phyloP scores from a whole-genome alignment of 1,140 invertebrate genomes.

The Dreissena rostriformis region DNA sequence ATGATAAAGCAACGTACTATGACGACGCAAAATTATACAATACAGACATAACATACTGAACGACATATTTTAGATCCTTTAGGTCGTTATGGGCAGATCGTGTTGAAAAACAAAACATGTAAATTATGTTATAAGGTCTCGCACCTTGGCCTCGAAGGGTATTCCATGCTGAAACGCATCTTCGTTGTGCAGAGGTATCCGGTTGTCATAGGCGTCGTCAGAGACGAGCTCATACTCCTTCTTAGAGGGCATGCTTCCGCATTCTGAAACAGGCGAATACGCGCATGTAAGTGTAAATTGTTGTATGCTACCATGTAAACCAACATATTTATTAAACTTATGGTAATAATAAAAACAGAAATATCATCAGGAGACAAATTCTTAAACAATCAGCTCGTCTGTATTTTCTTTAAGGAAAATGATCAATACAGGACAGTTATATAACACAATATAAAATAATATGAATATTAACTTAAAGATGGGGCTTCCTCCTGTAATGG shows the following conservation, averaged over 20 bases:
- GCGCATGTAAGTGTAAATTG: background rate
- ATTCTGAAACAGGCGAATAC: slow-evolving; percentile 21
- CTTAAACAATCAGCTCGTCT: background rate
- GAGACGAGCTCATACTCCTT: slow-evolving; percentile 93
- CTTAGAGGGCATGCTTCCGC: slow-evolving; percentile 73
- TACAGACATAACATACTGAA: too few relatives aligned
- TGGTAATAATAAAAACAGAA: background rate
- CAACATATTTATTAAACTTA: too few relatives aligned
- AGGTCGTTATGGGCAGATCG: too few relatives aligned
- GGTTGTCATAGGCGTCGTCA: slow-evolving; percentile 96
- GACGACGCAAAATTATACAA: too few relatives aligned
- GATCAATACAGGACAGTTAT: background rate
- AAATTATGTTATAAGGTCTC: slow-evolving; percentile 45
- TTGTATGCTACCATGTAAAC: background rate
- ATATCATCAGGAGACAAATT: background rate
- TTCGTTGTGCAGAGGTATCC: slow-evolving; percentile 96
- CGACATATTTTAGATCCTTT: too few relatives aligned
- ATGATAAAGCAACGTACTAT: too few relatives aligned
- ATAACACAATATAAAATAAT: background rate
- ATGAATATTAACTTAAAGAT: too few relatives aligned
- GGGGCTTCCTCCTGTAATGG: too few relatives aligned
- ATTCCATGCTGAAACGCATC: slow-evolving; percentile 98
- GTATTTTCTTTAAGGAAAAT: background rate
- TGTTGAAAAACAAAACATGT: background rate
- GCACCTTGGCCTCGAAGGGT: slow-evolving; percentile 98